Conservation (phyloP, 2,888 invertebrate species). For the Axea sp. region DNA sequence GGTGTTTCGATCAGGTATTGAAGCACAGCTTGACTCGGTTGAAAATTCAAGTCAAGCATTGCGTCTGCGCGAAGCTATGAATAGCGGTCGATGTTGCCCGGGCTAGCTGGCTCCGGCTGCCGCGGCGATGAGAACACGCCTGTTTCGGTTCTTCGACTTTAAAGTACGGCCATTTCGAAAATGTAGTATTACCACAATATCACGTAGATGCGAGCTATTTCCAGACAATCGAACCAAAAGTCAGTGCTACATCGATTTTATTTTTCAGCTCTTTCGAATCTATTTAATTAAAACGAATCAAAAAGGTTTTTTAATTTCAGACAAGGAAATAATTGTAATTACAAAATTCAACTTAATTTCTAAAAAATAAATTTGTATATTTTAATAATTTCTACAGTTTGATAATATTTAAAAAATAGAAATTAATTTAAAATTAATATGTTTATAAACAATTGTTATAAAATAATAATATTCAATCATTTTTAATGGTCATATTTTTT, state of each 20-base stretch:
- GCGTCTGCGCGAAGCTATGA: constrained; percentile 71
- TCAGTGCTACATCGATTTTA: neutral
- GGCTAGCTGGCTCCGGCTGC: constrained; percentile 71
- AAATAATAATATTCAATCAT: no score
- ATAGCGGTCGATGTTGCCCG: constrained; percentile 78
- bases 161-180: constrained; percentile 73
- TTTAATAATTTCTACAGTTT: no score
- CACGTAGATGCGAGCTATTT: constrained; percentile 39
- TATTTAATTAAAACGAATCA: constrained; percentile 17
- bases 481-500: no score
- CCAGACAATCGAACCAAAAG: constrained; percentile 24
- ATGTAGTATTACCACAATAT: constrained; percentile 41
- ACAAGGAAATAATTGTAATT: no score
- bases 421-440: no score
- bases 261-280: neutral
- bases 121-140: constrained; percentile 64
- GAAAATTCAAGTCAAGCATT: constrained; percentile 73
- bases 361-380: no score
- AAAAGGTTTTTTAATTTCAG: no score
- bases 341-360: no score
- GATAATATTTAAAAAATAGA: no score
- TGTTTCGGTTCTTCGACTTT: constrained; percentile 68
- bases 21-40: constrained; percentile 69
- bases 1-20: constrained; percentile 72
- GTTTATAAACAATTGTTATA: no score